These are phyloP conservation scores for Homarus gammarus DNA, from an alignment of 2,888 invertebrate genomes.

Conservation along the genomic window DNA sequence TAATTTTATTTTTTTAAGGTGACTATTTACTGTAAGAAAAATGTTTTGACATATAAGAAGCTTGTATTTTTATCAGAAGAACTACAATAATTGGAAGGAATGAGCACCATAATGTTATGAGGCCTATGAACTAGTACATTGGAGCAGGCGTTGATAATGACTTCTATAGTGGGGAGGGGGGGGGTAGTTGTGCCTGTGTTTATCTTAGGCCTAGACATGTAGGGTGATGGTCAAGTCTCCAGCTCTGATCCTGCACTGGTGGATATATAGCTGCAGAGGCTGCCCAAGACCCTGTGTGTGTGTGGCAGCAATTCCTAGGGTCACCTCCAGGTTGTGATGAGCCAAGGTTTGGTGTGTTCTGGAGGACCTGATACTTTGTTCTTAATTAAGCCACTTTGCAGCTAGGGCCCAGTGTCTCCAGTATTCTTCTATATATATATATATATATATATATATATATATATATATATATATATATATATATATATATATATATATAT, in stretches of 20 bases:
- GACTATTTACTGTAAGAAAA: constrained; percentile 35
- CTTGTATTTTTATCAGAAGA: constrained; percentile 15
- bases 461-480: no score
- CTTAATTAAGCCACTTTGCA: background rate
- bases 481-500: no score
- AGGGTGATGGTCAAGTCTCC: constrained; percentile 27
- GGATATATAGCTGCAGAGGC: constrained; percentile 18
- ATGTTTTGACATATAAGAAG: background rate
- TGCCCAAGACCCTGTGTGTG: constrained; percentile 36
- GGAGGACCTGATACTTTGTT: background rate
- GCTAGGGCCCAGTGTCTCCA: background rate
- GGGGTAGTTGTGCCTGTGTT: constrained; percentile 44
- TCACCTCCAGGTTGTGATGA: constrained; percentile 43
- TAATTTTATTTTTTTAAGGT: constrained; percentile 43
- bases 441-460: no score
- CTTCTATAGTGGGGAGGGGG: constrained; percentile 38
- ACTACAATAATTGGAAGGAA: constrained; percentile 20
- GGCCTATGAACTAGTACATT: background rate
- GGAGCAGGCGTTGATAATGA: constrained; percentile 40
- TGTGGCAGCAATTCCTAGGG: constrained; percentile 50
- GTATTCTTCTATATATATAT: no score
- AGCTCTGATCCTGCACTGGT: background rate
- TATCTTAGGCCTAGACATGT: constrained; percentile 31
- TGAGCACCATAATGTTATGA: constrained; percentile 1
- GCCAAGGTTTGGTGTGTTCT: constrained; percentile 20